Evolutionary conservation across 2,113 vertebrate genomes (phyloP), one percentile per base, ranked within the genome.

Genomic region (Caretta caretta): DNA sequence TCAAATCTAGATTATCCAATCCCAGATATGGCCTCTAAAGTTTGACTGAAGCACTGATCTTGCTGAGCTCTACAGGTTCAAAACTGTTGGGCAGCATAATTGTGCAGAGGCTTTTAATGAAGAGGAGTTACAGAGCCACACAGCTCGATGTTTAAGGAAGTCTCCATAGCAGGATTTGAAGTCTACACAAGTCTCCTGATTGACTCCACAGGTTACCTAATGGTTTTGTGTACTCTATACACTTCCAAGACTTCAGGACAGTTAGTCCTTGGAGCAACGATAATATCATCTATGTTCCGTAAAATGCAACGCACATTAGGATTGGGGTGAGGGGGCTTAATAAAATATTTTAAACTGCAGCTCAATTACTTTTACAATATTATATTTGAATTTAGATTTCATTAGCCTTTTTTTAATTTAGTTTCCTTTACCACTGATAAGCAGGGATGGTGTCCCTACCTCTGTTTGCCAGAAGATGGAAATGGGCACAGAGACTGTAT

Each of bases 21-120:
- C 22, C 54, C 22, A 56, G 22, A 56, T 10, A 65, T 0, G 0
- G 42, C 59, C 88, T 91, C 49, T 17, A 83, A 42, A 29, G 54
- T n/a, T 83, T 86, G 76, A 54, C 12, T 84, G 3, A 84, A 91
- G 51, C 84, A 46, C 87, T 17, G 90, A 46, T 12, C 46, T 89
- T 51, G 72, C 10, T 80, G 80, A 46, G 65, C 14, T 93, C 48
- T 56, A 56, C 54, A 56, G 54, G 22, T 22, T 25, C 54, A 56
- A 56, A 56, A 24, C 54, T 56, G 24, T 56, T 56, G 22, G 16
- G 54, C 54, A 56, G 54, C 54, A 56, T 22, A 56, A 24, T 10
- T 56, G 54, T 69, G 22, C 31, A 86, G 6, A 83, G 24, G 8
- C 76, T 38, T 9, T 35, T 3, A 19, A 84, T 27, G 19, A 76